phyloP scores from a whole-genome alignment of 2,113 vertebrate species.

The Heliornis fulica region DNA sequence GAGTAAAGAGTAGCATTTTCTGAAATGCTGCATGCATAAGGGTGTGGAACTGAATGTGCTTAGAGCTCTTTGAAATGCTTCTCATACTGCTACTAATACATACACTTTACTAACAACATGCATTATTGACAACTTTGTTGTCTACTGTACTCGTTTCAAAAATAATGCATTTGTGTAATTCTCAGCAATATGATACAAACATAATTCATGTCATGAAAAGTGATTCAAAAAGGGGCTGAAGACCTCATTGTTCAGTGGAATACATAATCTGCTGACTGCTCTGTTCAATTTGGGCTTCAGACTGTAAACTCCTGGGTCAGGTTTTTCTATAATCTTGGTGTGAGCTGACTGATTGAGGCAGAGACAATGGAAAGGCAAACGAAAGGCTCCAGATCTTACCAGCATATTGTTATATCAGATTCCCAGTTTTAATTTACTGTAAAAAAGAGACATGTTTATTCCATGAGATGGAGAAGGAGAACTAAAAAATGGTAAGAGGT shows the following conservation, averaged over 20 bases:
- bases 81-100: not conserved
- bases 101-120: not conserved
- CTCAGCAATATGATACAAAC: slow-evolving; percentile 7
- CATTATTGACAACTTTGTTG: not conserved
- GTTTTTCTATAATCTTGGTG: slow-evolving; percentile 62
- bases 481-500: not conserved
- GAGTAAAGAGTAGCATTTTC: not conserved
- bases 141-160: not conserved
- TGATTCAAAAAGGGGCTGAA: slow-evolving; percentile 20
- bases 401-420: slow-evolving; percentile 9
- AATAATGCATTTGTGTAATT: slow-evolving; percentile 9
- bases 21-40: not conserved
- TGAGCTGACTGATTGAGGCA: slow-evolving; percentile 47
- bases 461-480: not conserved
- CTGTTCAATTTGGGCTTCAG: slow-evolving; percentile 55
- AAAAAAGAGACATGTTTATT: not conserved
- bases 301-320: slow-evolving; percentile 62
- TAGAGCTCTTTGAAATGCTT: not conserved
- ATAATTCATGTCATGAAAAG: slow-evolving; percentile 5
- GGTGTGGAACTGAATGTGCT: not conserved
- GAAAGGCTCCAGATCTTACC: slow-evolving; percentile 50
- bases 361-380: slow-evolving; percentile 41
- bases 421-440: not conserved
- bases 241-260: slow-evolving; percentile 39
- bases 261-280: slow-evolving; percentile 49